Evolutionary conservation across 2,797 vertebrate species (phyloP).

Genomic region (Enteromius trimaculatus): DNA sequence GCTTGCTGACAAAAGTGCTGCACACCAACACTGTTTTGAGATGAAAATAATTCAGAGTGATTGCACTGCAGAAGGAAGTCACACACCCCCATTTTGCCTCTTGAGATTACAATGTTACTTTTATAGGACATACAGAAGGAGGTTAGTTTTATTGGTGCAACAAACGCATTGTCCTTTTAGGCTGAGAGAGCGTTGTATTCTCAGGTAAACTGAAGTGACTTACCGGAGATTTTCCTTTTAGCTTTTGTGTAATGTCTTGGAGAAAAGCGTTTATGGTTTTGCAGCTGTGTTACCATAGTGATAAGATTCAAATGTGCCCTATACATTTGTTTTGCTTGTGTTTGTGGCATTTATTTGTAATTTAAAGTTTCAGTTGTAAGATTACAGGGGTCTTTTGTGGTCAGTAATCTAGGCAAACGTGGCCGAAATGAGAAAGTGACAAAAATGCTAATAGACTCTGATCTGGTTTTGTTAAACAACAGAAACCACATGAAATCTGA

Average conservation of each 20-base stretch:
- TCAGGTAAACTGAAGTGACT: not conserved
- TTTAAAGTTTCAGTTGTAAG: constrained; percentile 1
- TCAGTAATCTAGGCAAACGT: not conserved
- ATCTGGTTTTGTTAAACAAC: not conserved
- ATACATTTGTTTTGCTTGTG: constrained; percentile 15
- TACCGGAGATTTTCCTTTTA: not conserved
- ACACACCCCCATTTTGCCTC: not conserved
- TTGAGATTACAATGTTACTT: constrained; percentile 1
- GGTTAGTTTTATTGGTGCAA: not conserved
- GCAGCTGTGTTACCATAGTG: constrained; percentile 16
- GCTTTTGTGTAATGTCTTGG: not conserved
- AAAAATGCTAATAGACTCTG: not conserved
- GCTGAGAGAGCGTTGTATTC: not conserved
- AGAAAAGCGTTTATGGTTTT: constrained; percentile 4
- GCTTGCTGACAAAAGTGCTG: not conserved
- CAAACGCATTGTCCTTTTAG: not conserved
- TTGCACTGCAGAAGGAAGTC: not conserved
- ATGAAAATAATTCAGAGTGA: constrained; percentile 6
- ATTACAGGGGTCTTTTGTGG: not conserved
- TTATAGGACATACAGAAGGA: constrained; percentile 5
- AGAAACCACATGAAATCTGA: not conserved
- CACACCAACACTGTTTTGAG: constrained; percentile 2
- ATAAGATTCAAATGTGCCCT: constrained; percentile 16
- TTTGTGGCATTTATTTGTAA: not conserved
- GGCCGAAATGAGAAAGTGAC: not conserved